These are phyloP conservation scores for Novumbra hubbsi DNA, from an alignment of 2,797 vertebrate species.

Conservation along the genomic window DNA sequence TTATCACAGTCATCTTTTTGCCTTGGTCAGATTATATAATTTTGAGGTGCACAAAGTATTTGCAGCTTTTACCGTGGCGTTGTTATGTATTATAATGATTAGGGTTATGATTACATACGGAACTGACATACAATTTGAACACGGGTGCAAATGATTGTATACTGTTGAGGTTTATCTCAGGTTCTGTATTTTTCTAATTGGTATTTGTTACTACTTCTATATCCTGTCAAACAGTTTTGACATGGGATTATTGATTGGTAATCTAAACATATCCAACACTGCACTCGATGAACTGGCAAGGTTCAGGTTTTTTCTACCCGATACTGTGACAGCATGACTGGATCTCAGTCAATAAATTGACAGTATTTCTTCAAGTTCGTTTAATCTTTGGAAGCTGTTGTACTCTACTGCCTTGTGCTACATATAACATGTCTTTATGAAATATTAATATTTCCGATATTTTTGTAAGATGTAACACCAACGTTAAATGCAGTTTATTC, in stretches of 20 bases:
- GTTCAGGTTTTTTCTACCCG: background rate
- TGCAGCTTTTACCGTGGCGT: constrained; percentile 13
- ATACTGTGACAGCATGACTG: constrained; percentile 38
- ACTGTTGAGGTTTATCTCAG: constrained; percentile 62
- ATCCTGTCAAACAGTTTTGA: constrained; percentile 27
- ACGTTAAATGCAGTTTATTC: constrained; percentile 50
- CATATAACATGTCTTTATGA: constrained; percentile 42
- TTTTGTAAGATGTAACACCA: constrained; percentile 62
- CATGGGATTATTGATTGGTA: constrained; percentile 21
- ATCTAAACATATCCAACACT: background rate
- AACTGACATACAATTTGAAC: constrained; percentile 43
- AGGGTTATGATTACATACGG: constrained; percentile 12
- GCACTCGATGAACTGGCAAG: background rate
- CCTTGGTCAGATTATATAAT: constrained; percentile 41
- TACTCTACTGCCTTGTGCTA: constrained; percentile 61
- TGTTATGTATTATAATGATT: constrained; percentile 13
- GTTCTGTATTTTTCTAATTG: constrained; percentile 55
- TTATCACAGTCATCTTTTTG: constrained; percentile 29
- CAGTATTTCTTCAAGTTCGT: constrained; percentile 32
- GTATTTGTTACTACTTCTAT: constrained; percentile 19
- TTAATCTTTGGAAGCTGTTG: constrained; percentile 17
- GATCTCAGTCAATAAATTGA: constrained; percentile 61
- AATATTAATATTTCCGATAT: constrained; percentile 51
- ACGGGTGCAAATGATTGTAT: constrained; percentile 30
- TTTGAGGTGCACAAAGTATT: constrained; percentile 25